Evolutionary conservation across 2,888 invertebrate genomes (phyloP).

Genomic region (Labia minor): DNA sequence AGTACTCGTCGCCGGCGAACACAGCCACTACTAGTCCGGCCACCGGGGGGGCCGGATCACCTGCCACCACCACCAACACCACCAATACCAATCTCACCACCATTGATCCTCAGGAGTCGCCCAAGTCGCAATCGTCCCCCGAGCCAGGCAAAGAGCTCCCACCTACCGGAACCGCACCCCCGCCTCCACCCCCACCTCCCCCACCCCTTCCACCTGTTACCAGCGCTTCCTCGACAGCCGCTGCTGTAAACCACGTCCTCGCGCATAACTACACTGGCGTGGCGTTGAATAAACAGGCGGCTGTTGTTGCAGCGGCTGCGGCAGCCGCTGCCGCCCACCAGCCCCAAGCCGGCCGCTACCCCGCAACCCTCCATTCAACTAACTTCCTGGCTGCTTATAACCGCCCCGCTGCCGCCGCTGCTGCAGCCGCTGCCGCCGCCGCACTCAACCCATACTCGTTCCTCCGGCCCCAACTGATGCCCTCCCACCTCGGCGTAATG

Average conservation of each 20-base stretch:
- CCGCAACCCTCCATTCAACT: constrained; percentile 17
- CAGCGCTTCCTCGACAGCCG: constrained; percentile 35
- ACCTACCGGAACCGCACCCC: constrained; percentile 30
- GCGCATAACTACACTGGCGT: constrained; percentile 60
- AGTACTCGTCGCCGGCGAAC: constrained; percentile 57
- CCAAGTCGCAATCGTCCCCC: constrained; percentile 26
- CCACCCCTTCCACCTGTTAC: constrained; percentile 32
- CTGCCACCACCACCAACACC: constrained; percentile 32
- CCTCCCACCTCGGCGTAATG: constrained; percentile 19
- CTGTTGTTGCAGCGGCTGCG: constrained; percentile 33
- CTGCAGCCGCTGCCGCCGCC: constrained; percentile 32
- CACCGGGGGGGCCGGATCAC: constrained; percentile 40
- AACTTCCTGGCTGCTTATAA: constrained; percentile 24
- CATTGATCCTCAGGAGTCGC: constrained; percentile 19
- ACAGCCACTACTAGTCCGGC: constrained; percentile 31
- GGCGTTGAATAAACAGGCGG: constrained; percentile 52
- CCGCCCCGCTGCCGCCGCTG: constrained; percentile 28
- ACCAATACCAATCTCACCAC: constrained; percentile 33
- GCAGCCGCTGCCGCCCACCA: constrained; percentile 30
- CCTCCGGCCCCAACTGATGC: constrained; percentile 34
- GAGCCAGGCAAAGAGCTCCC: constrained; percentile 25
- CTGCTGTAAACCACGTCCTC: constrained; percentile 46
- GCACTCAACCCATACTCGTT: constrained; percentile 41
- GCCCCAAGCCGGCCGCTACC: constrained; percentile 21
- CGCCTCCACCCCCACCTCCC: constrained; percentile 30